A percentile compares a stretch with the other conserved stretches of the same genome.
Evolutionary conservation across 2,113 vertebrate genomes (phyloP).

Genomic region (Telmatochromis brichardi): DNA sequence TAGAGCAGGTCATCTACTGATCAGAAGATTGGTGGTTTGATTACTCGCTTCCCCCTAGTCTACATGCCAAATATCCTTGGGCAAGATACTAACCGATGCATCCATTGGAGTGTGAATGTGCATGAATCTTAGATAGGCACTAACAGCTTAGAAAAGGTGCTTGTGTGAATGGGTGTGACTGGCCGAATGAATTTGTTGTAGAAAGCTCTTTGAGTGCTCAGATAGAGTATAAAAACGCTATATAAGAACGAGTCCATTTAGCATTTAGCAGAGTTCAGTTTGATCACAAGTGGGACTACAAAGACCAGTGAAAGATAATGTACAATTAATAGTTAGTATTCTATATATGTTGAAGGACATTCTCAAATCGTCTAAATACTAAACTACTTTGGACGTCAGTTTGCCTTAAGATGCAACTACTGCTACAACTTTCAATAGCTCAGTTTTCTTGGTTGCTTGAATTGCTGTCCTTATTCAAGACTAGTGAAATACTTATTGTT

Average conservation of each 20-base stretch:
- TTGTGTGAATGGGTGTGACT: accelerated
- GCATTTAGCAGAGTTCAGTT: background rate
- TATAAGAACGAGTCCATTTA: background rate
- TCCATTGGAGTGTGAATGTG: background rate
- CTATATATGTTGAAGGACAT: background rate
- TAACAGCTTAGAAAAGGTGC: background rate
- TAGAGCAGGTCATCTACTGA: background rate
- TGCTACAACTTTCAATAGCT: background rate
- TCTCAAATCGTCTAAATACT: background rate
- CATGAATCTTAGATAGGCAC: background rate
- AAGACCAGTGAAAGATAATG: background rate
- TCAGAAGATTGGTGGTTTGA: background rate
- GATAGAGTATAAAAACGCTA: background rate
- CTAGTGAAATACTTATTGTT: accelerated
- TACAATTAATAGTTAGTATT: accelerated
- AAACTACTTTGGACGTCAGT: background rate
- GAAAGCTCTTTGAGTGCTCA: background rate
- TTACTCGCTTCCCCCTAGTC: background rate
- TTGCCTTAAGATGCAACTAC: background rate
- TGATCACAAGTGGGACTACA: background rate
- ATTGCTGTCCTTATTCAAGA: background rate
- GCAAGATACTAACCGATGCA: background rate
- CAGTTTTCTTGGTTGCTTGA: background rate
- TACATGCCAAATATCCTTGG: background rate
- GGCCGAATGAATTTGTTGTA: background rate